Base-by-base conservation (phyloP, 2,888 invertebrate species). In the Biston betularia region DNA sequence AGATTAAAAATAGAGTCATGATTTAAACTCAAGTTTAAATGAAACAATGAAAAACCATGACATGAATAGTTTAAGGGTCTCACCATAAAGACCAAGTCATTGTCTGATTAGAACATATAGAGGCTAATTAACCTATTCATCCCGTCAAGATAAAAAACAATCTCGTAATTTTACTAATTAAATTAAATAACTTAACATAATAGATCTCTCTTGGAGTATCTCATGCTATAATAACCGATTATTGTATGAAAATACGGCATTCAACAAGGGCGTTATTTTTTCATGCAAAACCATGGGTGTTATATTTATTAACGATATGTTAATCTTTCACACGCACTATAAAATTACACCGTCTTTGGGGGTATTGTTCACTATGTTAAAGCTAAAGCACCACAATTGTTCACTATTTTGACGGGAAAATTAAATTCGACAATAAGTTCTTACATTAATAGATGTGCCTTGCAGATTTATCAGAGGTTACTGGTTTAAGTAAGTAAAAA, bases 251-350 rank as follows among this genome's bases (percentile, higher is more conserved):
- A 48, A 9, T 10, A 49, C n/a, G 44, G 34, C 53, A 52, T 48
- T 7, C 14, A 10, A n/a, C 55, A 63, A 69, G 62, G 65, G 49
- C 45, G 40, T 49, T 54, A 58, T 61, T 53, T 8, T 52, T 38
- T 15, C 38, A 54, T 11, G 42, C 42, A 12, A 54, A 34, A 40
- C 34, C 49, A 68, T 61, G 45, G 57, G 59, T 55, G 38, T 55
- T 66, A 57, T 63, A 46, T 60, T 48, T 45, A 69, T 69, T 65
- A 65, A 56, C 53, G 56, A 62, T 65, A 65, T 45, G 63, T 49
- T 59, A 60, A 63, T 65, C 35, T 65, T 69, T 69, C 69, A 60
- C 63, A 65, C 63, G 63, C 63, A 62, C 9, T 10, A 56, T 38
- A 62, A 34, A 42, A 48, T 65, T 65, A 38, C 58, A 35, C 15